Percentiles rank a stretch among this genome's conserved stretches.
These are phyloP conservation scores for Himalopsyche phryganea DNA, from an alignment of 1,140 invertebrate genomes.

Conservation along the genomic window DNA sequence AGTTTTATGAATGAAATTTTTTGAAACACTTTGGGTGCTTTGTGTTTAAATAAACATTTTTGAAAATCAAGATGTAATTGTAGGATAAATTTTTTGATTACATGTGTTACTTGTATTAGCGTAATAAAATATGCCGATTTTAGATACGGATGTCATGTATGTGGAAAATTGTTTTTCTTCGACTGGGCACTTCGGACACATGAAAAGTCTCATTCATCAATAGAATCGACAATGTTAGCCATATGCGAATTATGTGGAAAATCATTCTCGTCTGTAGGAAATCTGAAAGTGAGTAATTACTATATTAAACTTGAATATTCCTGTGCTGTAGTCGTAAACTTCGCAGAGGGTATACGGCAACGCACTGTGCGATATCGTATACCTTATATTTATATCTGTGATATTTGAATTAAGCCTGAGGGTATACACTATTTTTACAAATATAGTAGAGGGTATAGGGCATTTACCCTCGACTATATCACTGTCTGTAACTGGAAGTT, in stretches of 20 bases:
- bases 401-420: too few species aligned
- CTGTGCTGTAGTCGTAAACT: too few species aligned
- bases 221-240: conserved; percentile 1
- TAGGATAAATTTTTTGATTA: not conserved
- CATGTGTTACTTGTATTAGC: not conserved
- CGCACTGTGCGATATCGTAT: too few species aligned
- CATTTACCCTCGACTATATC: too few species aligned
- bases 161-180: conserved; percentile 22
- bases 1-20: too few species aligned
- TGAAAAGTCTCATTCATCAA: conserved; percentile 11
- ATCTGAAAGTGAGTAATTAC: conserved; percentile 18
- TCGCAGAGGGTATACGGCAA: too few species aligned
- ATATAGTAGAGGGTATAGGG: too few species aligned
- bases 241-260: conserved; percentile 25
- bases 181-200: conserved; percentile 22
- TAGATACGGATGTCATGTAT: conserved; percentile 13
- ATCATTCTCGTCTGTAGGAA: conserved; percentile 23
- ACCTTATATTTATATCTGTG: too few species aligned
- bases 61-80: not conserved
- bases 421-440: too few species aligned
- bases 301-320: too few species aligned
- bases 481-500: too few species aligned
- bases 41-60: not conserved
- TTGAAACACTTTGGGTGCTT: too few species aligned
- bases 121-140: conserved; percentile 1